A percentile compares a stretch with the other conserved stretches of the same genome.
Evolutionary conservation across 2,113 vertebrate genomes (phyloP).

Genomic region (Hydrolagus affinis): DNA sequence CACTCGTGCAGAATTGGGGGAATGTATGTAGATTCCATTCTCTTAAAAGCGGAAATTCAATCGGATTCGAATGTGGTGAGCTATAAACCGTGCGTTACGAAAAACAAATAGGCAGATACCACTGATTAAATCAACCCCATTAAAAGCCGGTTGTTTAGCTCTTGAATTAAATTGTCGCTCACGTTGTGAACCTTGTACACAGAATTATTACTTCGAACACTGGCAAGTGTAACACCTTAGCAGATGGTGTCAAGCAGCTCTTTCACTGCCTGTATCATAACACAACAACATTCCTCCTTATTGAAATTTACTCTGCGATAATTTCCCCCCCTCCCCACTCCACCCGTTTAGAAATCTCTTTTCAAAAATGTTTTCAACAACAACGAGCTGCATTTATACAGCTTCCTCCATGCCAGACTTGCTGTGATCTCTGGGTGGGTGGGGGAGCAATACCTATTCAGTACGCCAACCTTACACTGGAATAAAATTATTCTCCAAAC

Average conservation of each 20-base stretch:
- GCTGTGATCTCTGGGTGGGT: neutral
- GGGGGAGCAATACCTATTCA: no score
- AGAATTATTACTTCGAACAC: slow-evolving; percentile 60
- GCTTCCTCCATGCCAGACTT: no score
- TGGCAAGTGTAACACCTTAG: slow-evolving; percentile 43
- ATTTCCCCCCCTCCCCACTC: no score
- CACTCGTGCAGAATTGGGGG: slow-evolving; percentile 71
- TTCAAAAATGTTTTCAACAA: neutral
- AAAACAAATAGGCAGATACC: slow-evolving; percentile 63
- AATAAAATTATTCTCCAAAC: no score
- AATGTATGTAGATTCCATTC: slow-evolving; percentile 45
- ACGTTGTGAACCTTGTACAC: slow-evolving; percentile 58
- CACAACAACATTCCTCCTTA: neutral
- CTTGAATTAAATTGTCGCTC: slow-evolving; percentile 65
- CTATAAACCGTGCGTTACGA: slow-evolving; percentile 66
- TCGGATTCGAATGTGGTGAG: slow-evolving; percentile 86
- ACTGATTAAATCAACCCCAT: slow-evolving; percentile 82
- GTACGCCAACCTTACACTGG: no score
- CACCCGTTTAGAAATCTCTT: neutral
- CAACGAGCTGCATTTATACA: no score
- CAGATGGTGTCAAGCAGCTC: slow-evolving; percentile 10
- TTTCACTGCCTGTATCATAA: neutral
- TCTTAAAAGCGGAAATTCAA: slow-evolving; percentile 62
- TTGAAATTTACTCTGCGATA: neutral
- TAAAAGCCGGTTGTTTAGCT: slow-evolving; percentile 85